Evolutionary conservation across 2,113 vertebrate genomes (phyloP).

Genomic region (Phaethon lepturus): DNA sequence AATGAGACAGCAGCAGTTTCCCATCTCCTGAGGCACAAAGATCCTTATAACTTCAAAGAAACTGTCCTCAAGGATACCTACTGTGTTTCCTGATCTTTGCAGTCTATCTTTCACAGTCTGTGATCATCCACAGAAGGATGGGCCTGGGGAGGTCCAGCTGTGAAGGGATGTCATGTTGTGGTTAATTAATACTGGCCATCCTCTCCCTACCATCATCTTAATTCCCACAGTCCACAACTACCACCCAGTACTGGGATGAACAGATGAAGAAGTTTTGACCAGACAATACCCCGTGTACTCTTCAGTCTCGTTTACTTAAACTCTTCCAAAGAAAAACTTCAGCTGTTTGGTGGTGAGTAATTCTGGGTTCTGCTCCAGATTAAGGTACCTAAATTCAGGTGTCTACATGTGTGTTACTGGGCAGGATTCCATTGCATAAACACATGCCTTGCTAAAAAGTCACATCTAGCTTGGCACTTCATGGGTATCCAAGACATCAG

Average conservation of each 20-base stretch:
- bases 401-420: neutral
- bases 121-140: neutral
- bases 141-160: neutral
- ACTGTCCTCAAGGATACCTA: neutral
- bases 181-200: neutral
- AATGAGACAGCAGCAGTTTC: neutral
- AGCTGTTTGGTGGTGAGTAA: neutral
- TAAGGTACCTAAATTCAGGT: neutral
- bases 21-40: constrained; percentile 6
- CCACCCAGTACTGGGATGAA: neutral
- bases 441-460: neutral
- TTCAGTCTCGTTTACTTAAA: neutral
- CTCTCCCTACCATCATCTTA: neutral
- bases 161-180: neutral
- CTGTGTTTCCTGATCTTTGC: neutral
- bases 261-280: neutral
- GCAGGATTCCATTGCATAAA: neutral
- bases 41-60: constrained; percentile 15
- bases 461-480: neutral
- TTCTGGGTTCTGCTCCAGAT: neutral
- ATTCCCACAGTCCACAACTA: neutral
- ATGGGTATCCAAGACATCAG: neutral
- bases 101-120: neutral
- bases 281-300: neutral
- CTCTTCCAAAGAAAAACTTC: neutral